phyloP scores from a whole-genome alignment of 2,888 invertebrate species.

The Muscina levida region DNA sequence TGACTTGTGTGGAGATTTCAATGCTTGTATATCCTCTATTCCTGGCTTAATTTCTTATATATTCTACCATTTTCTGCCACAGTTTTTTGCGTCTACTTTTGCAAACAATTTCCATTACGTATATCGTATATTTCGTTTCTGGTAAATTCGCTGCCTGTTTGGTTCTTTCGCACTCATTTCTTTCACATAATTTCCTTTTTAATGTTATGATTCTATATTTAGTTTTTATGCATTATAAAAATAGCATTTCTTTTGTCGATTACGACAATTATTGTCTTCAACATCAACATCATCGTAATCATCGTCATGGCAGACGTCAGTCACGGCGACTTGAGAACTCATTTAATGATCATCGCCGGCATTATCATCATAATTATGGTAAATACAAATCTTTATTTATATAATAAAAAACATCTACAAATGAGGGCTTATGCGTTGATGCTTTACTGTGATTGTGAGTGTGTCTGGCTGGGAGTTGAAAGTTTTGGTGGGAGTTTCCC shows the following conservation, averaged over 20 bases:
- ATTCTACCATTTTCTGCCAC: no score
- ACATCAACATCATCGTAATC: conserved; percentile 53
- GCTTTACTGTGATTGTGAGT: no score
- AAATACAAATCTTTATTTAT: no score
- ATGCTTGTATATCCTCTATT: no score
- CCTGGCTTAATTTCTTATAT: no score
- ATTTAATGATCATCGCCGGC: not conserved
- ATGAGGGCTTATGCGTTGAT: no score
- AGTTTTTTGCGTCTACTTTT: no score
- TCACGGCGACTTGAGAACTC: conserved; percentile 34
- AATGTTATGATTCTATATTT: conserved; percentile 51
- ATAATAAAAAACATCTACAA: no score
- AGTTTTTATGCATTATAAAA: conserved; percentile 62
- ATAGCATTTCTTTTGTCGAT: conserved; percentile 52
- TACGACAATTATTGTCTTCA: conserved; percentile 57
- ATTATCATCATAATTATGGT: conserved; percentile 31
- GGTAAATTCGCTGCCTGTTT: conserved; percentile 4
- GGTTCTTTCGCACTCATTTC: conserved; percentile 18
- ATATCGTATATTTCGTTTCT: not conserved
- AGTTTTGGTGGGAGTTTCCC: no score
- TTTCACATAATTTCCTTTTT: conserved; percentile 4
- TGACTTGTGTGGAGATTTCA: no score
- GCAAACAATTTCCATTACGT: no score
- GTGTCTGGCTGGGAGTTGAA: no score
- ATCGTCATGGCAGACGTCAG: conserved; percentile 26